Evolutionary conservation across 2,888 invertebrate genomes (phyloP), one percentile per base, ranked within the genome.

Genomic region (Mellilla xanthometata): DNA sequence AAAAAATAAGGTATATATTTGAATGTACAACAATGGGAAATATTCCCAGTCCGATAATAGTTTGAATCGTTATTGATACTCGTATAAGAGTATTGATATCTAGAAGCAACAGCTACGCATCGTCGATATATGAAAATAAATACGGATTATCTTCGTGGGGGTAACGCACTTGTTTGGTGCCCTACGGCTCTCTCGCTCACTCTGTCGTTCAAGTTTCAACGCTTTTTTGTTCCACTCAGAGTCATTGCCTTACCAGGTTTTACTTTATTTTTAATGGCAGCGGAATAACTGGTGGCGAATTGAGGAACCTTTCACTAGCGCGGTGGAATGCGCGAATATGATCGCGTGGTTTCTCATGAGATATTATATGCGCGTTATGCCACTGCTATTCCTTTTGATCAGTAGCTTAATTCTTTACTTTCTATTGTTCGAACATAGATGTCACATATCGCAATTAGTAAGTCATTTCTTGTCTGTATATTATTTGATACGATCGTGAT

Each of bases 151-250:
- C 86, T 81, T 81, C 81, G 86, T 69, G 87, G 88, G 87, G 88
- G 87, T 87, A 88, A 84, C 83, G 86, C 81, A 86, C 88, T 88
- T 87, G 83, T 86, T 84, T 70, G 78, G 73, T 71, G 72, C 71
- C 61, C 57, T 49, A 55, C 63, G 49, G 62, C 73, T 65, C 58
- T 80, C 81, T 76, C 83, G 67, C 78, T 76, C 76, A 63, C 76
- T 66, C 78, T 38, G 29, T 58, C 56, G 65, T 66, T 68, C 67
- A 60, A 65, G 65, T 67, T 73, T 33, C 47, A 42, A 33, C 38
- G 47, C 38, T 41, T 73, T 68, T 68, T 72, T 75, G 69, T 76
- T 77, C 73, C 69, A 74, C 71, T 69, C 73, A 78, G 76, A 84
- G 83, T 85, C 86, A 81, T 82, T 79, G 85, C 70, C 77, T 82